Percentiles rank a stretch among this genome's conserved stretches.
These are phyloP conservation scores for Lepetodrilus schrolli DNA, from an alignment of 2,888 invertebrate species.

Conservation along the genomic window DNA sequence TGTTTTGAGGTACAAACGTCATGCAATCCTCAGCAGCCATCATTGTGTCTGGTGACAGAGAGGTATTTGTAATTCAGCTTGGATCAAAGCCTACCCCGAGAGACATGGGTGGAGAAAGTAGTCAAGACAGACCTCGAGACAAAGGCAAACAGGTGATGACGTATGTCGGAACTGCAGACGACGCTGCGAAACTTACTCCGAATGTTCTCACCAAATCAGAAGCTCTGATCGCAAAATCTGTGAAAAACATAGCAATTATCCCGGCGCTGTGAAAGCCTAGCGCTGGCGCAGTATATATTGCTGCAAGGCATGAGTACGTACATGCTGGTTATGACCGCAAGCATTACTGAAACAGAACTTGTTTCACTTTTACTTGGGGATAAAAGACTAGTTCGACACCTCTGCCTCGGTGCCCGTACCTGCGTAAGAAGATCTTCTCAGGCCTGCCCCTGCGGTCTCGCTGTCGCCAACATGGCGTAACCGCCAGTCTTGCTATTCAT, in stretches of 20 bases:
- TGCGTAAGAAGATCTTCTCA: neutral
- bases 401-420: neutral
- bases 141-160: neutral
- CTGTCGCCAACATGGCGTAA: slow-evolving; percentile 24
- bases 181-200: neutral
- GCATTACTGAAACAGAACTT: neutral
- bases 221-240: neutral
- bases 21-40: no score
- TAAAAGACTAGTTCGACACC: slow-evolving; percentile 1
- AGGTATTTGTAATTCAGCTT: neutral
- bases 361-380: neutral
- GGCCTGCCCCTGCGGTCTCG: slow-evolving; percentile 11
- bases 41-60: neutral
- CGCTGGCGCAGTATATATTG: neutral
- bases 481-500: neutral
- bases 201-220: slow-evolving; percentile 10
- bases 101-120: neutral
- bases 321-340: neutral
- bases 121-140: neutral
- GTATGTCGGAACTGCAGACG: neutral
- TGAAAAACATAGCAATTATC: neutral
- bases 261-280: neutral
- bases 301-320: neutral
- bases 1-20: no score
- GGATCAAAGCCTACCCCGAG: neutral